Evolutionary conservation across 1,140 invertebrate genomes (phyloP).

Genomic region (Paraescarpia echinospica): DNA sequence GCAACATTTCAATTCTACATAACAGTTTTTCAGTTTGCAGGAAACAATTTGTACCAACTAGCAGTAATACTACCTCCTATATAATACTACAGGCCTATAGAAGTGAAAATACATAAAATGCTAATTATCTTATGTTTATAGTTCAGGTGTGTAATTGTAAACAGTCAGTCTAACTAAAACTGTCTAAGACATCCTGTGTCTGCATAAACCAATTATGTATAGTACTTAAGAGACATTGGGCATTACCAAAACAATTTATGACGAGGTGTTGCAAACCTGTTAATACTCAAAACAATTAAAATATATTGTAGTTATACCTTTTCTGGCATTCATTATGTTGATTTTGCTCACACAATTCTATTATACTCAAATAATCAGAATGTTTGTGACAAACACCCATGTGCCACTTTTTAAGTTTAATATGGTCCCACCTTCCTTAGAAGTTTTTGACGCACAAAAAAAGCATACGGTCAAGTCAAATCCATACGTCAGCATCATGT

Average conservation of each 20-base stretch:
- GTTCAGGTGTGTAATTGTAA: background rate
- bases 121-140: background rate
- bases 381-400: too few species aligned
- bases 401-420: background rate
- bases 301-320: background rate
- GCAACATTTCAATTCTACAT: too few species aligned
- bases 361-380: background rate
- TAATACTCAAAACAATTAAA: background rate
- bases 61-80: background rate
- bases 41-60: background rate
- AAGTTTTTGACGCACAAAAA: background rate
- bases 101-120: background rate
- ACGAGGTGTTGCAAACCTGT: background rate
- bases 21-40: background rate
- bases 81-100: background rate
- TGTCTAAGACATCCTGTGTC: background rate
- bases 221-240: background rate
- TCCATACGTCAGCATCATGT: background rate
- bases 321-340: background rate
- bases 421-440: background rate
- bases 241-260: background rate
- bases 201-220: too few species aligned
- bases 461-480: background rate
- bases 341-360: background rate
- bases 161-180: background rate